Evolutionary conservation across 2,797 vertebrate species (phyloP).

Genomic region (Falco biarmicus): DNA sequence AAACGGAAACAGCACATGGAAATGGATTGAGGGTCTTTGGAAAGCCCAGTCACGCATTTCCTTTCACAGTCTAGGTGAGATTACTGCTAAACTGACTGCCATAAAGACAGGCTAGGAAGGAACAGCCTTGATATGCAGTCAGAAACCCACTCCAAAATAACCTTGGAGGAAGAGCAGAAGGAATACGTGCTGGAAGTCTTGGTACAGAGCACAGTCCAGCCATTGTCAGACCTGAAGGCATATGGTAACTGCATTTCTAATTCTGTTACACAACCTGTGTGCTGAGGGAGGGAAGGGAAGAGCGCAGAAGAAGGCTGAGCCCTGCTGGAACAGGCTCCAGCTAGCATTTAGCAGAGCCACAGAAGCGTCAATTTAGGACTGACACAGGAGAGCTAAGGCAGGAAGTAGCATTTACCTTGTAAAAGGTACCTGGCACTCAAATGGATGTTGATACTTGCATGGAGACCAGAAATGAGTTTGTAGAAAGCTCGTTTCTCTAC

Average conservation of each 20-base stretch:
- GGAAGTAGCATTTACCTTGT: conserved; percentile 79
- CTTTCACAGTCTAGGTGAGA: neutral
- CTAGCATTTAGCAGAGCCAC: neutral
- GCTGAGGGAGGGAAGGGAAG: neutral
- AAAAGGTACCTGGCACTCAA: conserved; percentile 91
- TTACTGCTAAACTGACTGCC: neutral
- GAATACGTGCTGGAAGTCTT: neutral
- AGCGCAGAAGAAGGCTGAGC: neutral
- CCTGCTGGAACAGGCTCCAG: neutral
- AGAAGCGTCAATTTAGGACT: neutral
- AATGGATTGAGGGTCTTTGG: neutral
- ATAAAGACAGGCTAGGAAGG: neutral
- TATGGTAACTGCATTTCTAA: neutral
- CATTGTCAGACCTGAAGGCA: neutral
- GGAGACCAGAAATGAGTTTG: conserved; percentile 90
- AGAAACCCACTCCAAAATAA: neutral
- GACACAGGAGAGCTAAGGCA: neutral
- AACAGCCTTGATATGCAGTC: rapidly evolving
- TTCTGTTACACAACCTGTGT: neutral
- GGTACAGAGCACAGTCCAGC: neutral
- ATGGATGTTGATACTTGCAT: conserved; percentile 93
- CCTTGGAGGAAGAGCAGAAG: neutral
- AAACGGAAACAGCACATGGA: neutral
- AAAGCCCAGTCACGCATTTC: neutral
- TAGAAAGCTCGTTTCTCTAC: conserved; percentile 96